Percentiles rank a stretch among this genome's conserved stretches.
These are phyloP conservation scores for Ellobius talpinus DNA, from an alignment of 2,113 vertebrate species.

Conservation along the genomic window DNA sequence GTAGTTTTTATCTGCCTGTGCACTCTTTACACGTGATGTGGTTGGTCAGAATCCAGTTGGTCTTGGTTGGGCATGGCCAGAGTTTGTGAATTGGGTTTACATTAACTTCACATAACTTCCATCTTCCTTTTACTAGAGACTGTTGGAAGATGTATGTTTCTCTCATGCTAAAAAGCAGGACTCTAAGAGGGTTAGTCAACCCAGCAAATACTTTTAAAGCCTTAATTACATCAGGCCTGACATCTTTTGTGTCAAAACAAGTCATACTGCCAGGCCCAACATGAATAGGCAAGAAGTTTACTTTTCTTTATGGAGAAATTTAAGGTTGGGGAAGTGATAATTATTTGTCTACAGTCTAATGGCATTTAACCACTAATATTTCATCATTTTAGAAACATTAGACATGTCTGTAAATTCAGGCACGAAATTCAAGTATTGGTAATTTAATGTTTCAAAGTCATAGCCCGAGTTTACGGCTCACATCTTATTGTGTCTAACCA, in stretches of 20 bases:
- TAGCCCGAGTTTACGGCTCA: background rate
- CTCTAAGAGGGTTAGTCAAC: background rate
- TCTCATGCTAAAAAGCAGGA: background rate
- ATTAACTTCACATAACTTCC: background rate
- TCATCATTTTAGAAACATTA: background rate
- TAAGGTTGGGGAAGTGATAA: background rate
- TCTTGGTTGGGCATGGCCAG: background rate
- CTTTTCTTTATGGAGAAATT: background rate
- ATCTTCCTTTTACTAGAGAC: background rate
- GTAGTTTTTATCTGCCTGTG: background rate
- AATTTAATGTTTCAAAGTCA: background rate
- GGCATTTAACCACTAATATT: background rate
- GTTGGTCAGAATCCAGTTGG: background rate
- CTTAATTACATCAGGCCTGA: background rate
- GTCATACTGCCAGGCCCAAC: background rate
- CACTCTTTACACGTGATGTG: background rate
- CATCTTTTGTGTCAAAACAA: background rate
- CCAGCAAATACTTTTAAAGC: background rate
- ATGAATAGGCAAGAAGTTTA: background rate
- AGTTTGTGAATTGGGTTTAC: background rate
- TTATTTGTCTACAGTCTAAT: constrained; percentile 11
- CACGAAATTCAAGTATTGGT: background rate
- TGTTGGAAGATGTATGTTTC: background rate
- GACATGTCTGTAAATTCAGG: background rate
- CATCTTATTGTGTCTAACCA: background rate